Percentiles rank a stretch among this genome's conserved stretches.
phyloP scores from a whole-genome alignment of 1,140 invertebrate species.

The Antheraea pernyi region DNA sequence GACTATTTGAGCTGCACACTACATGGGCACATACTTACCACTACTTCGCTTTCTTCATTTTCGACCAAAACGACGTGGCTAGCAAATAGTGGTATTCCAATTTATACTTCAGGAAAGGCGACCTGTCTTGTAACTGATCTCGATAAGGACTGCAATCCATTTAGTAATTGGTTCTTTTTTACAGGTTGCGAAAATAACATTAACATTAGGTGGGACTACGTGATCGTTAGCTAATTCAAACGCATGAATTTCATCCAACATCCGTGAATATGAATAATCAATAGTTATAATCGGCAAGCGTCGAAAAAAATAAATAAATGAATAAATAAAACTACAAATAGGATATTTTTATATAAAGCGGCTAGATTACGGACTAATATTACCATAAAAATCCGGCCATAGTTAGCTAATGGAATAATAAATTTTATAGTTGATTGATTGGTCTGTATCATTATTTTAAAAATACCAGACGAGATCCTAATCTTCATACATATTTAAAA shows the following conservation, averaged over 20 bases:
- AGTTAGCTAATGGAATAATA: constrained; percentile 7
- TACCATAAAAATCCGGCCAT: constrained; percentile 12
- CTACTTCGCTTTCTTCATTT: too few species aligned
- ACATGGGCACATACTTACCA: too few species aligned
- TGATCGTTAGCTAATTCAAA: too few species aligned
- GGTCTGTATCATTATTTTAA: neutral
- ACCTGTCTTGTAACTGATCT: too few species aligned
- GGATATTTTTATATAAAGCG: neutral
- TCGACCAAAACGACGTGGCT: too few species aligned
- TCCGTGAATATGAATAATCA: neutral
- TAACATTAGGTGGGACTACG: too few species aligned
- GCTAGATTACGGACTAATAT: neutral
- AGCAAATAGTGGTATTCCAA: too few species aligned
- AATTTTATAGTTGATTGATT: constrained; percentile 15
- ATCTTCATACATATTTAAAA: constrained; percentile 4
- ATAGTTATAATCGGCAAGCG: neutral
- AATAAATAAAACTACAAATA: constrained; percentile 3
- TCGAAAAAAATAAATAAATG: constrained; percentile 6
- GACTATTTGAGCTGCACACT: too few species aligned
- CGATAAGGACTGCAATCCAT: too few species aligned
- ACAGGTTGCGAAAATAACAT: too few species aligned
- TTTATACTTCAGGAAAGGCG: too few species aligned
- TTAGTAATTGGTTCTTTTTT: too few species aligned
- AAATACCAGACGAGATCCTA: constrained; percentile 3
- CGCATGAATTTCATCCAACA: neutral